Evolutionary conservation across 2,888 invertebrate species (phyloP), one percentile per base, ranked within the genome.

Genomic region (Bombylius major): DNA sequence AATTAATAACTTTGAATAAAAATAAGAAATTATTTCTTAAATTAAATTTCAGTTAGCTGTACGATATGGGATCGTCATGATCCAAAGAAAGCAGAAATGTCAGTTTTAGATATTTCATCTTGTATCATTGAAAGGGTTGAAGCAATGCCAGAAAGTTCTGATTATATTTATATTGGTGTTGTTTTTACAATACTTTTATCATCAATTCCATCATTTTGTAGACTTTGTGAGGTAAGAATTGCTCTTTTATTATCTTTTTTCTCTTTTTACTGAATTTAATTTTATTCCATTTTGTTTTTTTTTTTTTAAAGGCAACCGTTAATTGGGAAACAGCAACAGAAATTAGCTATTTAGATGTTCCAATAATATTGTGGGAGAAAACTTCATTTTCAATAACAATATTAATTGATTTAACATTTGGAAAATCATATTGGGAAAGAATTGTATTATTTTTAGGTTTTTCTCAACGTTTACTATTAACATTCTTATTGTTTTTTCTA

Each of bases 11-110:
- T 13, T 33, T n/a, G n/a, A n/a, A n/a, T n/a, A n/a, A 42, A 12
- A 47, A 8, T 23, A 23, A 23, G 3, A 23, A 23, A 23, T 23
- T 23, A 23, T 23, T 2, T 23, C 3, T 23, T 23, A 23, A 23
- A 23, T 23, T 23, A 23, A 63, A 54, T 67, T 75, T 32, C 72
- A 94, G 95, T 96, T 59, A 94, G 91, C 66, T 97, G 96, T 70
- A 91, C 93, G 52, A 87, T 97, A 75, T 97, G 96, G 95, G 92
- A 94, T 68, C 82, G 84, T 39, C 83, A 87, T 8, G 92, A 94
- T 60, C 85, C 89, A 33, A 89, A 94, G 67, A 95, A 96, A 70
- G 90, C 92, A 0, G 93, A 96, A 71, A 78, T 97, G 62, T 92
- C 94, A 0, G 93, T 94, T 5, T 78, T 97, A 58, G 96, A 97